Evolutionary conservation across 2,797 vertebrate genomes (phyloP), one percentile per base, ranked within the genome.

Genomic region (Hafferia zeledoni): DNA sequence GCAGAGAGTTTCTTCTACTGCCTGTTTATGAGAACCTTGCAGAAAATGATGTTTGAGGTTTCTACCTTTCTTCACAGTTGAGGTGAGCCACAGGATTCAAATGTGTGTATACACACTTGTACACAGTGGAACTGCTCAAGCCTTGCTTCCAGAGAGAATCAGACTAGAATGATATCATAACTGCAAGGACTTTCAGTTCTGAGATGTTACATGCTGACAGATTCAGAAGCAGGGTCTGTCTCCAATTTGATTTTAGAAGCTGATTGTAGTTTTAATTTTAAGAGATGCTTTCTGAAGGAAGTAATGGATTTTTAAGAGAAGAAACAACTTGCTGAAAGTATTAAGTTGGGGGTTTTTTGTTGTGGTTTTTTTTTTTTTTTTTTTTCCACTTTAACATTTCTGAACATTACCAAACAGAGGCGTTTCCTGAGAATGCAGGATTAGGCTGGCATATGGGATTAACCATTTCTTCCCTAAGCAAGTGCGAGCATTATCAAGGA

Each of bases 201-300:
- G 30, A 92, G 67, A 70, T 90, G 68, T 16, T 57, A 43, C 41
- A 93, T 47, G 10, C 18, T 80, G 76, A 63, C 39, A 59, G 28
- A 57, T 59, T 78, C 71, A 84, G 64, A 84, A 74, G 16, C 44
- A 87, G 2, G 2, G 25, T 63, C 71, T 91, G 35, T 46, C 52
- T 88, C 28, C 3, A 6, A 46, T 68, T 69, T 88, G 43, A 68
- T 93, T 92, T 93, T 55, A 79, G 59, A 76, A 71, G 31, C 8
- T 78, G 65, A 57, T 71, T 82, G 71, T 87, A 63, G 22, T 83
- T 91, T 68, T 83, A 35, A 71, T 90, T 91, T 94, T 60, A 57
- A 46, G 23, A 57, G 35, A n/a, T 85, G 12, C 19, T 89, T 80
- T 80, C 61, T 87, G 55, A 91, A 84, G 49, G 13, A 87, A 89